Evolutionary conservation across 2,797 vertebrate species (phyloP).

Genomic region (Gambusia yucatana): DNA sequence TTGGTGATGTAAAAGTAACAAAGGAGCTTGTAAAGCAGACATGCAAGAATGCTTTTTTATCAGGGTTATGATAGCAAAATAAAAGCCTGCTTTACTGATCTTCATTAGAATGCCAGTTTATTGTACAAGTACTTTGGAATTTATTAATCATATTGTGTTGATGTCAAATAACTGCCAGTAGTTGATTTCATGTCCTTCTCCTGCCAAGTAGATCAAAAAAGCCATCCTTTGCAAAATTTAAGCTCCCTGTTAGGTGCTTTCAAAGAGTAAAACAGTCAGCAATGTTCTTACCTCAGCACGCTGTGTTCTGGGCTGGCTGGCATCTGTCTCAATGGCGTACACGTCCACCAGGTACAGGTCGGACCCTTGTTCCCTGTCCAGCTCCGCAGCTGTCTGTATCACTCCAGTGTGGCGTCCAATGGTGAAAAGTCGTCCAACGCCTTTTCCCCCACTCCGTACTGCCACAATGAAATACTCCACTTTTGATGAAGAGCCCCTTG

Average conservation of each 20-base stretch:
- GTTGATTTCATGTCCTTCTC: constrained; percentile 56
- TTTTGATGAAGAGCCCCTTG: constrained; percentile 83
- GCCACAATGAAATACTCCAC: constrained; percentile 98
- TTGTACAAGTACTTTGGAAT: constrained; percentile 37
- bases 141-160: constrained; percentile 63
- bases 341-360: constrained; percentile 96
- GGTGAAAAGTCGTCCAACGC: constrained; percentile 93
- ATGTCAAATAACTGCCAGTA: constrained; percentile 63
- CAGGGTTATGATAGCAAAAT: constrained; percentile 59
- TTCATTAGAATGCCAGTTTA: constrained; percentile 69
- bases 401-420: constrained; percentile 90
- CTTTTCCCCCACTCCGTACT: constrained; percentile 87
- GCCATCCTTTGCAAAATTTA: constrained; percentile 24
- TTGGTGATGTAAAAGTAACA: constrained; percentile 35
- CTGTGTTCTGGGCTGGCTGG: constrained; percentile 90
- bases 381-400: constrained; percentile 93
- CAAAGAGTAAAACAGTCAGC: constrained; percentile 36
- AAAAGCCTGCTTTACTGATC: constrained; percentile 55
- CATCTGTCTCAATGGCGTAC: constrained; percentile 92
- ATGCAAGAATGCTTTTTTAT: constrained; percentile 39
- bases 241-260: constrained; percentile 44
- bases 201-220: constrained; percentile 60
- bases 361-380: constrained; percentile 94
- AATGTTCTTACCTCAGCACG: constrained; percentile 89
- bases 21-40: constrained; percentile 52